phyloP scores from a whole-genome alignment of 2,113 vertebrate species.

The Aegithalos caudatus region DNA sequence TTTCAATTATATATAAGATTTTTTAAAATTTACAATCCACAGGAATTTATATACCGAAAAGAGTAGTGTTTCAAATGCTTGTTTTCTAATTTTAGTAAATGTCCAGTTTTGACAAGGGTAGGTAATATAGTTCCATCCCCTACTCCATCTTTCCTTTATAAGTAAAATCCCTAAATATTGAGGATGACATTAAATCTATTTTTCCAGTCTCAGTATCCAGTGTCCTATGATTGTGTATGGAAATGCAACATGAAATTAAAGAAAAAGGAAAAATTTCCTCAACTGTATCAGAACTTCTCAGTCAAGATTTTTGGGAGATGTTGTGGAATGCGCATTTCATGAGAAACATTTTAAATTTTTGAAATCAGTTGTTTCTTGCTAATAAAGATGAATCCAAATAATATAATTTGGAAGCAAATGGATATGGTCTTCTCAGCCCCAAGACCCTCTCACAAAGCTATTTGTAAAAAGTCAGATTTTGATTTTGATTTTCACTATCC shows the following conservation, averaged over 20 bases:
- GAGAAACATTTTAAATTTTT: background rate
- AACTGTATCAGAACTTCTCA: background rate
- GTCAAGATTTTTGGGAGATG: background rate
- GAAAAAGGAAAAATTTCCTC: background rate
- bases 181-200: background rate
- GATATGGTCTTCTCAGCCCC: background rate
- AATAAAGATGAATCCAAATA: background rate
- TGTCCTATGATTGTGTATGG: background rate
- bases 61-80: background rate
- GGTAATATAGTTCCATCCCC: background rate
- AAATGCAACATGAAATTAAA: background rate
- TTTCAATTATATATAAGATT: background rate
- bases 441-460: background rate
- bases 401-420: background rate
- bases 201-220: background rate
- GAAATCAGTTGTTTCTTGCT: background rate
- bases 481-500: background rate
- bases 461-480: background rate
- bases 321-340: background rate
- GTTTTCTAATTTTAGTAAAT: background rate
- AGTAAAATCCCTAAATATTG: background rate
- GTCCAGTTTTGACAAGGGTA: background rate
- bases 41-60: background rate
- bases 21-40: background rate
- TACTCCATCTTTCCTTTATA: background rate